phyloP scores from a whole-genome alignment of 1,140 invertebrate genomes.

The Rhynchophorus ferrugineus region DNA sequence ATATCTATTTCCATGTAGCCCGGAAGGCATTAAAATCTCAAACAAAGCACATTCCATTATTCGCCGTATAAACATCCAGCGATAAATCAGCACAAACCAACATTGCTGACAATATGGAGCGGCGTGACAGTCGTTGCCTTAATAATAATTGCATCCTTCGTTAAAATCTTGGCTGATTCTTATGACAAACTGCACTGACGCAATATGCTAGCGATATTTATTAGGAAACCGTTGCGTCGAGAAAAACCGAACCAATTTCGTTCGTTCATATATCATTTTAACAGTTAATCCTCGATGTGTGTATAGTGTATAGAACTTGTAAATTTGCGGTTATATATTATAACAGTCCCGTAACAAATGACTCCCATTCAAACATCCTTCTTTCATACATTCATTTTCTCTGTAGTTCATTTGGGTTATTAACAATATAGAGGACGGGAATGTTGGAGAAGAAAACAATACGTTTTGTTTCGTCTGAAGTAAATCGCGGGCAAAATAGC shows the following conservation, averaged over 20 bases:
- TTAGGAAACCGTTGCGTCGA: background rate
- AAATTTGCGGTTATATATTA: conserved; percentile 21
- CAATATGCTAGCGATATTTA: background rate
- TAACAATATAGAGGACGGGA: conserved; percentile 7
- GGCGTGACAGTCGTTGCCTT: background rate
- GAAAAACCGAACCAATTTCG: conserved; percentile 2
- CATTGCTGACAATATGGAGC: background rate
- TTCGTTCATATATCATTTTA: conserved; percentile 21
- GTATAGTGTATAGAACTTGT: conserved; percentile 22
- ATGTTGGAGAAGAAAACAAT: conserved; percentile 6
- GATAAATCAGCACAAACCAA: background rate
- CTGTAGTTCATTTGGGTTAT: conserved; percentile 16
- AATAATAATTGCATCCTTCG: conserved; percentile 6
- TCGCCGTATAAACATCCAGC: background rate
- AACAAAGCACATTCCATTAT: background rate
- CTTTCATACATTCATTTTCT: conserved; percentile 17
- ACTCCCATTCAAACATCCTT: conserved; percentile 13
- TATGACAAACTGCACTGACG: background rate
- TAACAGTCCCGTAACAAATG: conserved; percentile 20
- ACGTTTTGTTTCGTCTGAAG: background rate
- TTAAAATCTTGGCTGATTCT: background rate
- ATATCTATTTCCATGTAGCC: too few species aligned
- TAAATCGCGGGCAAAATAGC: too few species aligned
- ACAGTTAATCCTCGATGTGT: conserved; percentile 18
- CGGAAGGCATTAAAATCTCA: too few species aligned